Evolutionary conservation across 2,113 vertebrate species (phyloP).

Genomic region (Albula glossodonta): DNA sequence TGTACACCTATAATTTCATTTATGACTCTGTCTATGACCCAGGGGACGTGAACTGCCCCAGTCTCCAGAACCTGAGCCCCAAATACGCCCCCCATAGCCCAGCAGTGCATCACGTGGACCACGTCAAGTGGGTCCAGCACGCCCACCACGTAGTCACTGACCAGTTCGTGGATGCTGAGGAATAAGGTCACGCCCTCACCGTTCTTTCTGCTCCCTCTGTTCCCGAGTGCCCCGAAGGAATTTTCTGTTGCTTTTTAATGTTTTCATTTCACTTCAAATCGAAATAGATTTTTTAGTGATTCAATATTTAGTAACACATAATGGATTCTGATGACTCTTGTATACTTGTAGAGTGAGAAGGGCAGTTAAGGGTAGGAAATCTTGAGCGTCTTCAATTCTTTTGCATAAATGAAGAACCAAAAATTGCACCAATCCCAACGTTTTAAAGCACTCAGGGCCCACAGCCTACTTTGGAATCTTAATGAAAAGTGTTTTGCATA

Average conservation of each 20-base stretch:
- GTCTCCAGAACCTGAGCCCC: neutral
- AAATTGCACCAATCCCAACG: no score
- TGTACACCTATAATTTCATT: no score
- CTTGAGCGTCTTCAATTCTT: no score
- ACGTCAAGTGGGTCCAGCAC: conserved; percentile 43
- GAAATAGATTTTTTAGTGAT: neutral
- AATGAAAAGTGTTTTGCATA: no score
- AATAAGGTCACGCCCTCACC: conserved; percentile 32
- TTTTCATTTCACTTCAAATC: conserved; percentile 5
- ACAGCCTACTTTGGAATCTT: no score
- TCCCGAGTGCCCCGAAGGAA: neutral
- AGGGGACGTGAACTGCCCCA: conserved; percentile 50
- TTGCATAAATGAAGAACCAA: no score
- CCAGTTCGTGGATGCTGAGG: conserved; percentile 65
- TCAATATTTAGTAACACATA: neutral
- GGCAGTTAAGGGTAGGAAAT: no score
- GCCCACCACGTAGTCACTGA: conserved; percentile 28
- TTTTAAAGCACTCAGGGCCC: no score
- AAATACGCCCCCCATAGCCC: conserved; percentile 51
- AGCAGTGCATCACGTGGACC: conserved; percentile 47
- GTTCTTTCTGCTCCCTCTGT: neutral
- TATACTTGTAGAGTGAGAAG: no score
- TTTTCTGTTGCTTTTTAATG: neutral
- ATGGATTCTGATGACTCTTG: no score
- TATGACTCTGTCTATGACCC: conserved; percentile 51